Base-by-base conservation (phyloP, 2,113 vertebrate genomes). In the Actenoides hombroni region DNA sequence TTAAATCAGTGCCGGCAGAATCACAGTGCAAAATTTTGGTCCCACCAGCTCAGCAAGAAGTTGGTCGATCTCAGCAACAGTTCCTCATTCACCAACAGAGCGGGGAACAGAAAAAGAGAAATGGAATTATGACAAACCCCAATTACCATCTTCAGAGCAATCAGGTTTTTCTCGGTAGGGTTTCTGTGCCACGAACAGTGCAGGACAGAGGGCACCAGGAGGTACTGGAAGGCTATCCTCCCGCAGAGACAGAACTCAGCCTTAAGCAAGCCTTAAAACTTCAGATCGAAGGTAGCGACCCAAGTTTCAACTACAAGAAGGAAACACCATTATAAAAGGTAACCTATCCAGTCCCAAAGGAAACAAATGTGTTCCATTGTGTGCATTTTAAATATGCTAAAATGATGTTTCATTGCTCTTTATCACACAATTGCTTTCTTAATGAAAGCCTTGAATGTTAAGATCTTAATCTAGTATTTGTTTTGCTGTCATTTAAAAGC, bases 191-290 rank as follows among this genome's bases (percentile, higher is more conserved):
- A 37, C 98, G 99, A 93, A 98, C 98, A n/a, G 92, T 98, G 77
- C 98, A 98, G 94, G 99, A 98, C 78, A 97, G 98, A 86, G 99
- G 98, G 59, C 99, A 99, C 92, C 99, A 99, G 96, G 99, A 99
- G 11, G 98, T 99, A 49, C 95, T 99, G 67, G 99, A 99, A 97
- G 99, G 98, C 76, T 99, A 99, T 92, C 99, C 99, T 78, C 97
- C 99, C 2, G 98, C 99, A 21, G 99, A 99, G 96, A 99, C 99
- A 2, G 99, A 99, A 85, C 96, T 99, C 90, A 99, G 98, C 98
- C 99, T 99, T 98, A 99, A 99, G 98, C 99, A 99, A 98, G 99
- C 99, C 97, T 98, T 99, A 97, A 99, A 99, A 98, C 98, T 99
- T 90, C 99, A 99, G 97, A 98, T 99, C 73, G 99, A 99, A 96